These are phyloP conservation scores for Penelope pileata DNA, from an alignment of 2,113 vertebrate species.

Conservation along the genomic window DNA sequence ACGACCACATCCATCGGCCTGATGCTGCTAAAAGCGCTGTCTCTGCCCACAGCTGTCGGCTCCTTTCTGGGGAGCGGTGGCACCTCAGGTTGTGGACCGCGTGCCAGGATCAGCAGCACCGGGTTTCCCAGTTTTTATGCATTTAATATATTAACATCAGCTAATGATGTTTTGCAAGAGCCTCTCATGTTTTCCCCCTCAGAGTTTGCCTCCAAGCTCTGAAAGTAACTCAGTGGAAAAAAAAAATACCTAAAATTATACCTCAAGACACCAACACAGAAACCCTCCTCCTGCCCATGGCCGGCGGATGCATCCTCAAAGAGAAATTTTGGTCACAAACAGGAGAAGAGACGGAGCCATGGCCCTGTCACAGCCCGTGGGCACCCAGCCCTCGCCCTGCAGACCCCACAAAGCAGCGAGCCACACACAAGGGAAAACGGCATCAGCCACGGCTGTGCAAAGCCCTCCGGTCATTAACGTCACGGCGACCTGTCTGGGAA, in stretches of 20 bases:
- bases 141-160: accelerated
- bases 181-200: accelerated
- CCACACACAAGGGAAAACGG: slow-evolving; percentile 6
- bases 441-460: slow-evolving; percentile 80
- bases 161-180: background rate
- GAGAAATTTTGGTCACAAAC: accelerated
- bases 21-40: accelerated
- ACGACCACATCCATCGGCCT: accelerated
- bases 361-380: background rate
- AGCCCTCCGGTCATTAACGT: slow-evolving; percentile 83
- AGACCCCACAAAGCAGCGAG: background rate
- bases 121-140: background rate
- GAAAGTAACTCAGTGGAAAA: background rate
- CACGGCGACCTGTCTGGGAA: slow-evolving; percentile 78
- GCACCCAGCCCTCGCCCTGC: background rate
- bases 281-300: background rate
- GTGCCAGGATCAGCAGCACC: accelerated
- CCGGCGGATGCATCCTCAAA: accelerated
- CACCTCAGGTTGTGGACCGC: accelerated
- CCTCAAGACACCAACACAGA: background rate
- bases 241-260: background rate
- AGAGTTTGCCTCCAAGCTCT: background rate
- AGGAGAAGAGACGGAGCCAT: background rate
- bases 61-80: accelerated
- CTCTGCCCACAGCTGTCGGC: accelerated